Percentiles rank a stretch among this genome's conserved stretches.
These are phyloP conservation scores for Glaucomys volans DNA, from an alignment of 2,113 vertebrate genomes.

Conservation along the genomic window DNA sequence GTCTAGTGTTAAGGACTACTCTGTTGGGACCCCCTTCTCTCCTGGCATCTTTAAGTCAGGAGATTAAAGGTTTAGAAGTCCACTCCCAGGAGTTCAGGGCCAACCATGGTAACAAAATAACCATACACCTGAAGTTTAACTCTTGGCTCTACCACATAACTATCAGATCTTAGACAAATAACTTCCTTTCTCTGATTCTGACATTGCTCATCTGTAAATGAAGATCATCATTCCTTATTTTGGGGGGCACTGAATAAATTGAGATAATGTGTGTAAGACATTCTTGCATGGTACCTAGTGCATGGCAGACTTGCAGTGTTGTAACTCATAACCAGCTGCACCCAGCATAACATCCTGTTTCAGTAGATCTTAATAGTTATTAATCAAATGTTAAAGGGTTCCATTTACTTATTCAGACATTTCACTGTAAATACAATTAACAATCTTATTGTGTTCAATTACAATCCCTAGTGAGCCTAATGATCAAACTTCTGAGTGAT, in stretches of 20 bases:
- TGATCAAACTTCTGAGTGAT: slow-evolving; percentile 26
- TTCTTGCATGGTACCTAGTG: neutral
- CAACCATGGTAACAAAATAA: neutral
- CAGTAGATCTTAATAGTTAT: slow-evolving; percentile 45
- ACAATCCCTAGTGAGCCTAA: slow-evolving; percentile 20
- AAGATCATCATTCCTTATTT: slow-evolving; percentile 16
- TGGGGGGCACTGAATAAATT: neutral
- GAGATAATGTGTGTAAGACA: neutral
- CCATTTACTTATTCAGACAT: slow-evolving; percentile 57
- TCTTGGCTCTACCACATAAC: neutral
- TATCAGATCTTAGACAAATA: neutral
- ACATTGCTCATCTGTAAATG: neutral
- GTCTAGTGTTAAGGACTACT: slow-evolving; percentile 6
- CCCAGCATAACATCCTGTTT: slow-evolving; percentile 42
- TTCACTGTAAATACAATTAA: slow-evolving; percentile 65
- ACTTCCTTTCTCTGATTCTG: slow-evolving; percentile 31
- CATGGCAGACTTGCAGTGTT: neutral
- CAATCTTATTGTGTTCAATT: slow-evolving; percentile 45
- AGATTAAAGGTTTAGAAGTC: slow-evolving; percentile 4
- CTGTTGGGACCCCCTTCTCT: neutral
- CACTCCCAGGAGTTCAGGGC: neutral
- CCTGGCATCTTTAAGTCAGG: neutral
- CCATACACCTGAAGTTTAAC: slow-evolving; percentile 12
- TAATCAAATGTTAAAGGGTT: slow-evolving; percentile 58
- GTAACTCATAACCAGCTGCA: slow-evolving; percentile 47